Evolutionary conservation across 2,888 invertebrate genomes (phyloP).

Genomic region (Amiota minor): DNA sequence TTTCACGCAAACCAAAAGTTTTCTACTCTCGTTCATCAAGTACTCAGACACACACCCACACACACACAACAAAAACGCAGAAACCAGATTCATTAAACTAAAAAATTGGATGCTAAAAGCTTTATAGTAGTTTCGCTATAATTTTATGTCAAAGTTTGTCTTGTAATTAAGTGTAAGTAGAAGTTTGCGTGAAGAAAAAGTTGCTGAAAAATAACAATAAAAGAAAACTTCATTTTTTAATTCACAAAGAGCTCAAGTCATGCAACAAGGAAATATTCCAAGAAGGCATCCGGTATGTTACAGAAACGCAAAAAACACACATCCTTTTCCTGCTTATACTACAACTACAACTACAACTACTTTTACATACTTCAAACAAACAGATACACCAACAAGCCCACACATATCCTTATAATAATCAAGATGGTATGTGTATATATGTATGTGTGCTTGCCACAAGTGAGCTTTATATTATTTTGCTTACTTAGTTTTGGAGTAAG

Average conservation of each 20-base stretch:
- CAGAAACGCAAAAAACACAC: background rate
- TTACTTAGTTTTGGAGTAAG: background rate
- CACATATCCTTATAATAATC: background rate
- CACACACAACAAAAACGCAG: background rate
- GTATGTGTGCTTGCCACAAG: background rate
- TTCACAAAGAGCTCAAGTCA: too few species aligned
- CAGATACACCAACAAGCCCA: background rate
- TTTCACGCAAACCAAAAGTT: background rate
- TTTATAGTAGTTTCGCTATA: slow-evolving; percentile 53
- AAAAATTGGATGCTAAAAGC: slow-evolving; percentile 36
- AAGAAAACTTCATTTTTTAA: background rate
- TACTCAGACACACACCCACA: too few species aligned
- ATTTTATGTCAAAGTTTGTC: slow-evolving; percentile 65
- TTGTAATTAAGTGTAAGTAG: slow-evolving; percentile 68
- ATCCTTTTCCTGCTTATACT: background rate
- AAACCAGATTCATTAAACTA: slow-evolving; percentile 14
- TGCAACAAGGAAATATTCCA: slow-evolving; percentile 5
- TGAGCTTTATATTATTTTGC: background rate
- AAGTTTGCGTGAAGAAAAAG: slow-evolving; percentile 53
- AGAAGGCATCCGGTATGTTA: too few species aligned
- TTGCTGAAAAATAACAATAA: slow-evolving; percentile 7
- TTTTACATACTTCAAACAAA: background rate
- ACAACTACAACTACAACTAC: background rate
- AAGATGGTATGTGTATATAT: too few species aligned
- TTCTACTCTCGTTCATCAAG: background rate